Evolutionary conservation across 2,113 vertebrate species (phyloP).

Genomic region (Seriola aureovittata): DNA sequence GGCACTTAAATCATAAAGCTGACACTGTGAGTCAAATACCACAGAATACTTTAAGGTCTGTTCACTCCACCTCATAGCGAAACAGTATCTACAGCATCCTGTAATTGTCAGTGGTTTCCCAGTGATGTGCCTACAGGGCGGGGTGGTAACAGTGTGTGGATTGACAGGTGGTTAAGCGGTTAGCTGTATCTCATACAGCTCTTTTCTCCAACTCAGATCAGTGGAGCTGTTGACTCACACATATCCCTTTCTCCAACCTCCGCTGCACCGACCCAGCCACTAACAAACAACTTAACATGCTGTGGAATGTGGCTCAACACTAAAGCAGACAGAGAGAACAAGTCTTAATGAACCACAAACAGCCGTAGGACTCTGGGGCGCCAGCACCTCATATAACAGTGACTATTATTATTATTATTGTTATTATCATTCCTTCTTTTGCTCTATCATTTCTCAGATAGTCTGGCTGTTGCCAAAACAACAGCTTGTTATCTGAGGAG

Average conservation of each 20-base stretch:
- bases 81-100: constrained; percentile 52
- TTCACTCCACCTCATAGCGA: constrained; percentile 29
- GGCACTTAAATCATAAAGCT: constrained; percentile 52
- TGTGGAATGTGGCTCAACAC: constrained; percentile 65
- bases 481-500: constrained; percentile 71
- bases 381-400: constrained; percentile 60
- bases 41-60: constrained; percentile 29
- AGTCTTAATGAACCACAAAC: constrained; percentile 66
- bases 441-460: constrained; percentile 73
- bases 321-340: constrained; percentile 40
- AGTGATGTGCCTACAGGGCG: constrained; percentile 55
- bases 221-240: constrained; percentile 56
- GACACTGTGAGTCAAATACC: constrained; percentile 48
- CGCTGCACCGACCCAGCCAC: constrained; percentile 38
- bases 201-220: constrained; percentile 49
- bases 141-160: constrained; percentile 52
- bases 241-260: constrained; percentile 48
- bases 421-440: constrained; percentile 65
- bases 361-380: constrained; percentile 63
- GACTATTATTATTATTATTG: constrained; percentile 57
- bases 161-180: constrained; percentile 53
- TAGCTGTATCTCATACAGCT: constrained; percentile 46
- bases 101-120: constrained; percentile 62
- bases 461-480: constrained; percentile 78
- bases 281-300: constrained; percentile 63